Evolutionary conservation across 1,140 invertebrate genomes (phyloP), one percentile per base, ranked within the genome.

Genomic region (Neelides sp.): DNA sequence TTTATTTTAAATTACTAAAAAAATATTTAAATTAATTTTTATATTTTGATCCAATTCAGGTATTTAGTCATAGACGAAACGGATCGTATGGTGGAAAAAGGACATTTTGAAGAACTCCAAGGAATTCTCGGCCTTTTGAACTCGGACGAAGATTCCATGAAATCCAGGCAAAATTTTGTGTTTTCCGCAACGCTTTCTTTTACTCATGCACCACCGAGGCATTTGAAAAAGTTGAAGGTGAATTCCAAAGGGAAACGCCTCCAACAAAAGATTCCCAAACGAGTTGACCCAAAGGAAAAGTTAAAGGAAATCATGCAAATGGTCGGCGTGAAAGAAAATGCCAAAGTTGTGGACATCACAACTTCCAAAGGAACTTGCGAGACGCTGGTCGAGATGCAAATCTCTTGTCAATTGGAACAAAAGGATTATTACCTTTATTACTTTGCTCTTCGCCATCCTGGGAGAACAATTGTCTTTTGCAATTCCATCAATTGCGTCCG

Each of bases 21-120:
- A 17, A 27, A 13, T 44, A 26, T 5, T 45, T 45, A 15, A 26
- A 19, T 13, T 47, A 32, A 19, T 46, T 26, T 17, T 10, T 48
- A 40, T 7, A 8, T 15, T 22, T n/a, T 5, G 5, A 40, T 20
- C 7, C 19, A 53, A 58, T 65, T 69, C 48, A 80, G 80, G 54
- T 90, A 79, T 67, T 69, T 98, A 48, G 93, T 89, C 0, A 87
- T 99, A 52, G 96, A 99, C 69, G 96, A 99, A 75, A 95, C 94
- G 0, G 96, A 99, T 69, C 75, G 95, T 59, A 98, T 99, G 93
- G 71, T 97, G 15, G 94, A 98, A 64, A 83, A 81, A 58, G 89
- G 89, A 15, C 94, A 99, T 69, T 99, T 98, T 71, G 77, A 88
- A 62, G 94, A 99, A 68, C 66, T 99, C 2, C 74, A 83, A 27